Conservation (phyloP, 2,888 invertebrate genomes). For the Eupithecia pulchellata region DNA sequence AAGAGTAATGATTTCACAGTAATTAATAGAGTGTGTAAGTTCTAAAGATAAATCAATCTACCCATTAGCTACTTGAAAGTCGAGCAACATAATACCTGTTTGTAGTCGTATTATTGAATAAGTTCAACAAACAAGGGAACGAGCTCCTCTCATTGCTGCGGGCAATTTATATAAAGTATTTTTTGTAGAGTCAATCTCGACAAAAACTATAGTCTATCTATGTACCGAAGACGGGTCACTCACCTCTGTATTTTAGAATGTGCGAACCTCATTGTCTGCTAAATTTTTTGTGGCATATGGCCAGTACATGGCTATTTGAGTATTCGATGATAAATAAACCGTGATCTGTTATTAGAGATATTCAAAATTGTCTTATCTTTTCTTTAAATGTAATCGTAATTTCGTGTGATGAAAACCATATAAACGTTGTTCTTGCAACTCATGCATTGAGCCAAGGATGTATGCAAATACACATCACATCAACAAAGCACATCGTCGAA, state of each 20-base stretch:
- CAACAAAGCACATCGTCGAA: conserved; percentile 65
- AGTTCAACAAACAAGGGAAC: conserved; percentile 50
- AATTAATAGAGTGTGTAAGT: neutral
- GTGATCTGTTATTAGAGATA: neutral
- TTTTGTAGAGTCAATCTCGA: conserved; percentile 69
- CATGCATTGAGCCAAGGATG: conserved; percentile 69
- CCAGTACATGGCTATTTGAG: conserved; percentile 67
- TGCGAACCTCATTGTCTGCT: conserved; percentile 80
- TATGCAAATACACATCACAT: conserved; percentile 74
- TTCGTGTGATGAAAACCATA: conserved; percentile 28
- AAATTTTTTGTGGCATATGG: conserved; percentile 78
- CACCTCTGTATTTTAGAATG: conserved; percentile 79
- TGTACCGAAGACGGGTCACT: conserved; percentile 70
- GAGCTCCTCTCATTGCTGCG: conserved; percentile 62
- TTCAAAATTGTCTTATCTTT: neutral
- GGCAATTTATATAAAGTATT: conserved; percentile 69
- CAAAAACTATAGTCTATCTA: conserved; percentile 78
- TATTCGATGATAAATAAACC: conserved; percentile 58
- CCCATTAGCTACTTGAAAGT: conserved; percentile 22
- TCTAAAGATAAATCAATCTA: conserved; percentile 17
- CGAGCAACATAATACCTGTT: conserved; percentile 27
- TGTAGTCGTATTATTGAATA: conserved; percentile 42
- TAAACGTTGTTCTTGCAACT: conserved; percentile 66
- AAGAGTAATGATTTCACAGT: neutral
- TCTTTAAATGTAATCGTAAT: neutral